Base-by-base conservation (phyloP, 1,140 invertebrate genomes). In the Ephestia elutella region DNA sequence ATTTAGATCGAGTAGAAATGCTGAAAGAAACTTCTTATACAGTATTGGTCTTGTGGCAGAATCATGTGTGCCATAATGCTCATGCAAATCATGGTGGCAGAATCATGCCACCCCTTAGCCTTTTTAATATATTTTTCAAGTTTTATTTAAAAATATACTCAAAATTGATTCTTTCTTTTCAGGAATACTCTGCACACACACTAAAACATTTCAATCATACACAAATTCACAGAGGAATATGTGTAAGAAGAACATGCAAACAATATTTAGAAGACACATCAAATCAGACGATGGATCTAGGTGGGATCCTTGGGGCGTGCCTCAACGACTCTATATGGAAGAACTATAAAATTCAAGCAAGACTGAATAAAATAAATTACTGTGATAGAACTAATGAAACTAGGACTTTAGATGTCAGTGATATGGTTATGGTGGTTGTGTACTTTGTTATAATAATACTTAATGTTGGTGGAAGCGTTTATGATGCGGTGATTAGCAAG, bases 161-260 rank as follows among this genome's bases (percentile, higher is more conserved):
- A n/a, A n/a, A n/a, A n/a, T n/a, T n/a, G 2, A 25, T 25, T 44
- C 7, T 66, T 63, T 38, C n/a, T 21, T 75, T 75, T 56, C 66
- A 89, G 87, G 74, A 68, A 54, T 83, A 89, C 30, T 89, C 87
- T 17, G 65, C 62, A 7, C 61, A 90, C 62, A 75, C 60, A 2
- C 73, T 82, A n/a, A 90, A 90, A 67, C 82, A 89, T 53, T 91
- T 78, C 63, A 86, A 90, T 10, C 90, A 91, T 67, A 90, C 90
- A 71, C 82, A 78, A 62, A 64, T 91, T 18, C 87, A 90, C 20
- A 70, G 89, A 67, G 90, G 84, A 2, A 71, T 91, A 0, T 91
- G 90, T 65, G 63, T 91, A 5, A 80, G 67, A 13, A 68, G 20
- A 28, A 68, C 72, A 2, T 89, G 82, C 55, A 66, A 59, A 54